Percentiles rank a stretch among this genome's conserved stretches.
These are phyloP conservation scores for Trematomus bernacchii DNA, from an alignment of 2,797 vertebrate genomes.

Conservation along the genomic window DNA sequence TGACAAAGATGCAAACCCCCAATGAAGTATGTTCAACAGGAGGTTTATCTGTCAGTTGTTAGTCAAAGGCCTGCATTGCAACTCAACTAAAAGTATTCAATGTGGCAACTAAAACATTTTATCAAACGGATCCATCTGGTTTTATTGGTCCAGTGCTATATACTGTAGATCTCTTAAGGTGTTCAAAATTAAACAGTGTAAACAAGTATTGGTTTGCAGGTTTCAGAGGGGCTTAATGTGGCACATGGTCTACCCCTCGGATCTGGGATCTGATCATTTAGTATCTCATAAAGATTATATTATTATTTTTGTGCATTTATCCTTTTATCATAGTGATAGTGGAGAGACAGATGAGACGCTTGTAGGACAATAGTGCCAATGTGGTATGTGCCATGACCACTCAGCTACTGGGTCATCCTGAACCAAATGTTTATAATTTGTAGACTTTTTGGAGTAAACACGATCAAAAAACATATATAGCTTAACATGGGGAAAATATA, in stretches of 20 bases:
- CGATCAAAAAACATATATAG: slow-evolving; percentile 5
- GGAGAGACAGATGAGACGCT: too few species aligned
- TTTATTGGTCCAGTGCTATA: slow-evolving; percentile 15
- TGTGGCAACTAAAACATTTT: neutral
- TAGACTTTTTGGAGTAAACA: neutral
- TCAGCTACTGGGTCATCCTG: too few species aligned
- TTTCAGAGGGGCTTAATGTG: slow-evolving; percentile 12
- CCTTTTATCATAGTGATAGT: too few species aligned
- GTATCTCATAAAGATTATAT: neutral
- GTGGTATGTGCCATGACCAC: too few species aligned
- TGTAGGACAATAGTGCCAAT: too few species aligned
- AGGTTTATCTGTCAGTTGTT: too few species aligned
- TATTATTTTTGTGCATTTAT: too few species aligned
- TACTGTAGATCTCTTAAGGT: slow-evolving; percentile 48
- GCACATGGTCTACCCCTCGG: slow-evolving; percentile 7
- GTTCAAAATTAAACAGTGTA: slow-evolving; percentile 83
- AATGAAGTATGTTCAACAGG: too few species aligned
- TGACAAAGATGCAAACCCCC: too few species aligned
- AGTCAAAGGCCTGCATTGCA: slow-evolving; percentile 14
- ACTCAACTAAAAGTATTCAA: too few species aligned
- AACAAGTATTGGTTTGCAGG: slow-evolving; percentile 79
- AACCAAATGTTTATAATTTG: neutral
- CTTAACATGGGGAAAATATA: neutral
- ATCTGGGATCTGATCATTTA: slow-evolving; percentile 19
- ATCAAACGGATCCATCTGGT: slow-evolving; percentile 23